Evolutionary conservation across 1,140 invertebrate species (phyloP), one percentile per base, ranked within the genome.

Genomic region (Leptonema lineaticorne): DNA sequence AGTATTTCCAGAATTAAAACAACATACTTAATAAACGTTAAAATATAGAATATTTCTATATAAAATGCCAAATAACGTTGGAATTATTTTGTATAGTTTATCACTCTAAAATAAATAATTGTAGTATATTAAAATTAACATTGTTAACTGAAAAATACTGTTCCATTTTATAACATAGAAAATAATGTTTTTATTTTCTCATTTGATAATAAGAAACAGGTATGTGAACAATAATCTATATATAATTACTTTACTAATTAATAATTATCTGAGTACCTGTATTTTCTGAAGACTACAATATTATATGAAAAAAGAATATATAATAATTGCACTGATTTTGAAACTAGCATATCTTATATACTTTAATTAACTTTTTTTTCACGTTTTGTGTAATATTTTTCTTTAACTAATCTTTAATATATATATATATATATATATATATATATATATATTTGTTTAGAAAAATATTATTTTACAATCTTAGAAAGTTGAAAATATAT

Each of bases 1-100:
- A 79, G 84, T 89, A 74, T 92, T 92, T 81, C 90, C 90, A 45
- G 90, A 92, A 80, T 82, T 91, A 65, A 86, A 86, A 72, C 81
- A 81, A 37, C 81, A 82, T 69, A 74, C 79, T 24, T 78, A 65
- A 69, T 37, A 9, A 41, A 14, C 16, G 9, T 14, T 14, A 41
- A 41, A 41, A 41, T 4, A 41, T 41, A 41, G 11, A 41, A 3
- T 3, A 41, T 41, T 41, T 14, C 16, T 53, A 53, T 22, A 53
- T 48, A 48, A 16, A 48, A 14, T 48, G 20, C 46, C 46, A 48
- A 48, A 48, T 48, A n/a, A 48, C 46, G 20, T 48, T 48, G 20
- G 27, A 22, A 26, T 53, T 53, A 53, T 22, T 18, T 20, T 53
- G 50, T n/a, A n/a, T n/a, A n/a, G n/a, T 53, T 53, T 26, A 53